These are phyloP conservation scores for Bombus polaris DNA, from an alignment of 1,140 invertebrate genomes.

Conservation along the genomic window DNA sequence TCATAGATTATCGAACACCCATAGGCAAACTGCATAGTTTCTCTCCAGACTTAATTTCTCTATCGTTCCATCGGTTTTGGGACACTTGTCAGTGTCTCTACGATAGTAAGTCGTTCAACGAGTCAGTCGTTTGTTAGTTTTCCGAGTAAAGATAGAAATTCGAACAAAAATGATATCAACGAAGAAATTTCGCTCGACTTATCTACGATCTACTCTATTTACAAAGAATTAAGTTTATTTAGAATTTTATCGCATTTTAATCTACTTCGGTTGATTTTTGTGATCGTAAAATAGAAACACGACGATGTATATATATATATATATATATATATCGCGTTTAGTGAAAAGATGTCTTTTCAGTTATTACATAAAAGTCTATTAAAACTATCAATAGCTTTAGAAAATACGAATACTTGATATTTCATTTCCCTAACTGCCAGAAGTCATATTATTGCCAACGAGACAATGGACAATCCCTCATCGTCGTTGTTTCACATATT, in stretches of 20 bases:
- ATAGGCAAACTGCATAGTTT: not conserved
- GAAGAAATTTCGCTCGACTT: not conserved
- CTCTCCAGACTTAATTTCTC: no score
- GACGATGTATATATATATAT: not conserved
- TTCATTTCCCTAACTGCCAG: no score
- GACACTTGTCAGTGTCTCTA: no score
- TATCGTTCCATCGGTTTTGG: no score
- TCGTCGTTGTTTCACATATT: no score
- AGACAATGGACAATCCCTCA: no score
- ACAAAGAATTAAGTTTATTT: not conserved
- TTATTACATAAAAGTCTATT: not conserved
- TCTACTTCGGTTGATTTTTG: not conserved
- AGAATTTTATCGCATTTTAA: not conserved
- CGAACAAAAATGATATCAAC: no score
- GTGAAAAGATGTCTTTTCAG: not conserved
- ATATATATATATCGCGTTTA: not conserved
- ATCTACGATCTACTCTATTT: not conserved
- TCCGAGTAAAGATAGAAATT: not conserved
- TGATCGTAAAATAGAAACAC: not conserved
- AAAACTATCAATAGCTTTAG: not conserved
- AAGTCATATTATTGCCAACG: no score
- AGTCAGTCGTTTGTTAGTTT: not conserved
- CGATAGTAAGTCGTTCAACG: not conserved
- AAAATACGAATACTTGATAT: not conserved
- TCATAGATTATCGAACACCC: not conserved